Evolutionary conservation across 2,797 vertebrate species (phyloP).

Genomic region (Sphenodon punctatus): DNA sequence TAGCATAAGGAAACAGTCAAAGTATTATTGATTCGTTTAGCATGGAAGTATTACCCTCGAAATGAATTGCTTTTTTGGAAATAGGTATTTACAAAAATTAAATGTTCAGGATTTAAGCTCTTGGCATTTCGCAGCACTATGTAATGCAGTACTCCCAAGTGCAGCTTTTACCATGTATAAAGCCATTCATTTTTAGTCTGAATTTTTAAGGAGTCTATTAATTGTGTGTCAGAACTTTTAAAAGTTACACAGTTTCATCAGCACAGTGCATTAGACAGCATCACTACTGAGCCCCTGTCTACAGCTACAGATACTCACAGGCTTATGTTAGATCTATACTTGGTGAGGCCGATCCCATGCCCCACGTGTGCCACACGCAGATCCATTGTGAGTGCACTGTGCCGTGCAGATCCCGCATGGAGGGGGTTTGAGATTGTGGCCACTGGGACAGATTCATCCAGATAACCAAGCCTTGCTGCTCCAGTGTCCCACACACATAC

Average conservation of each 20-base stretch:
- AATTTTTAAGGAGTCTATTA: not conserved
- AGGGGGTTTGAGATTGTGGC: not conserved
- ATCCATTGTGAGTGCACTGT: too few species aligned
- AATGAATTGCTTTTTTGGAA: not conserved
- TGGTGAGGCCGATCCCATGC: too few species aligned
- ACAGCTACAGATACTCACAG: slow-evolving; percentile 36
- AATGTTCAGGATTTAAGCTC: slow-evolving; percentile 21
- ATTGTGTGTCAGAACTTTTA: too few species aligned
- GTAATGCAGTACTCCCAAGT: slow-evolving; percentile 37
- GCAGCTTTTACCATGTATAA: slow-evolving; percentile 54
- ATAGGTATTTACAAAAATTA: not conserved
- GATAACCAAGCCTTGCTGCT: slow-evolving; percentile 56
- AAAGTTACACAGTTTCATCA: too few species aligned
- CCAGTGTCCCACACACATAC: too few species aligned
- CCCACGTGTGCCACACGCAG: too few species aligned
- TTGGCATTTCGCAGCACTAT: not conserved
- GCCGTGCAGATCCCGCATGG: too few species aligned
- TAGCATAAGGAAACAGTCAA: not conserved
- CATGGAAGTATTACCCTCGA: not conserved
- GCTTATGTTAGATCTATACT: too few species aligned
- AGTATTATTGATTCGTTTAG: not conserved
- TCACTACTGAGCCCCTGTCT: slow-evolving; percentile 50
- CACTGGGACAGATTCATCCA: slow-evolving; percentile 61
- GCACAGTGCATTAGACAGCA: slow-evolving; percentile 49
- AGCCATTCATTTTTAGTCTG: slow-evolving; percentile 19